Evolutionary conservation across 2,888 invertebrate genomes (phyloP).

Genomic region (Trissolcus brochymenae): DNA sequence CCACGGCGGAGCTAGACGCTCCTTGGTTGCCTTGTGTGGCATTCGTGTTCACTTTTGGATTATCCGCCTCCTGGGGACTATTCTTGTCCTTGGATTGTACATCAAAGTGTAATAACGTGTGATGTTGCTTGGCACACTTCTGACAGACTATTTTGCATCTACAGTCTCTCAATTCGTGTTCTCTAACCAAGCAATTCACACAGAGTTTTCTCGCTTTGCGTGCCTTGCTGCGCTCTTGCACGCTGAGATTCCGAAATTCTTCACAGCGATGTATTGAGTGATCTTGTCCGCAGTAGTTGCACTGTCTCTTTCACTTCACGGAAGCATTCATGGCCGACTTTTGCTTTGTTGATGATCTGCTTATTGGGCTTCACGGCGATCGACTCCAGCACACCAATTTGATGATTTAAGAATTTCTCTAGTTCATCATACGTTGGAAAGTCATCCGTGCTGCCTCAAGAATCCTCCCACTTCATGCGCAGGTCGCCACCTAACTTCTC

Average conservation of each 20-base stretch:
- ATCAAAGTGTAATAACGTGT: slow-evolving; percentile 6
- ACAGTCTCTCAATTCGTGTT: background rate
- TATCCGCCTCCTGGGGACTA: background rate
- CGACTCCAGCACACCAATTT: too few species aligned
- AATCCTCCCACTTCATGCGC: background rate
- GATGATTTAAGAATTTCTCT: background rate
- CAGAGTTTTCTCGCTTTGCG: slow-evolving; percentile 8
- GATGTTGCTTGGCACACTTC: background rate
- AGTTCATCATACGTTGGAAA: background rate
- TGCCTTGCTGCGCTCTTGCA: background rate
- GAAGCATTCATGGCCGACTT: too few species aligned
- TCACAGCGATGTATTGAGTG: too few species aligned
- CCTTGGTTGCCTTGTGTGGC: too few species aligned
- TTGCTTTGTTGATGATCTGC: too few species aligned
- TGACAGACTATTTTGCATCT: background rate
- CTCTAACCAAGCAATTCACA: slow-evolving; percentile 2
- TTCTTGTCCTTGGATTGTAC: background rate
- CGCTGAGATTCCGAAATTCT: background rate
- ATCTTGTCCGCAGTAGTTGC: too few species aligned
- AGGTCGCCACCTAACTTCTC: background rate
- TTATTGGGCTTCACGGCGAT: too few species aligned
- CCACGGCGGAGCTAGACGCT: too few species aligned
- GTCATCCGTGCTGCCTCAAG: background rate
- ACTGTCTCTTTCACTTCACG: too few species aligned
- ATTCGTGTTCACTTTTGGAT: background rate